Evolutionary conservation across 2,888 invertebrate genomes (phyloP), one percentile per base, ranked within the genome.

Genomic region (Aspidiotus rigidus): DNA sequence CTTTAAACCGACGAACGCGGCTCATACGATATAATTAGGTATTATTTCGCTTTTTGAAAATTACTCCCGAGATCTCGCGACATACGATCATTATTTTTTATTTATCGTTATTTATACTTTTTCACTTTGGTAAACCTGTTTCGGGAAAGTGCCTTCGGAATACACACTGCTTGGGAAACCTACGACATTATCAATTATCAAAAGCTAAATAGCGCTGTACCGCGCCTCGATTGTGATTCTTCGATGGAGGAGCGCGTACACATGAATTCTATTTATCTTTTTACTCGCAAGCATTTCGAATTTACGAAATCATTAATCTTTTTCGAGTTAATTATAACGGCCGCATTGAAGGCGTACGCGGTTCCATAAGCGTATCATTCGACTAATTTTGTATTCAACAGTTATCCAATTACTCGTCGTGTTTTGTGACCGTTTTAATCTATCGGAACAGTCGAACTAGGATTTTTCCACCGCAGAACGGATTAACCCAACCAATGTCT

Each of bases 61-160:
- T 28, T 28, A 28, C 28, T 28, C 28, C 28, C 28, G 1, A 28
- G 28, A 28, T 28, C 28, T 28, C 28, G 28, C 28, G 28, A 28
- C 28, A 28, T 28, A 49, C 63, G 63, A 49, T 63, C 63, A 63
- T 63, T 63, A 63, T 63, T 63, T 63, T 63, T 63, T 63, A 63
- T 63, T 63, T 63, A 63, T 63, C 53, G 63, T 63, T 63, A 53
- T 54, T 13, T 49, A 49, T 63, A 63, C 49, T n/a, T 49, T 13
- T 49, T 49, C n/a, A 13, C 53, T 63, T 63, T 53, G 42, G 42
- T 57, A 49, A 44, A 49, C 63, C 63, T 63, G 44, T 63, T 53
- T 53, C 17, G 8, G 13, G n/a, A 49, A 49, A 11, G 11, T 49
- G 49, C n/a, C n/a, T 6, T 49, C 10, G 49, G n/a, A 49, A 49